Evolutionary conservation across 2,888 invertebrate genomes (phyloP), one percentile per base, ranked within the genome.

Genomic region (Orchesella flavescens): DNA sequence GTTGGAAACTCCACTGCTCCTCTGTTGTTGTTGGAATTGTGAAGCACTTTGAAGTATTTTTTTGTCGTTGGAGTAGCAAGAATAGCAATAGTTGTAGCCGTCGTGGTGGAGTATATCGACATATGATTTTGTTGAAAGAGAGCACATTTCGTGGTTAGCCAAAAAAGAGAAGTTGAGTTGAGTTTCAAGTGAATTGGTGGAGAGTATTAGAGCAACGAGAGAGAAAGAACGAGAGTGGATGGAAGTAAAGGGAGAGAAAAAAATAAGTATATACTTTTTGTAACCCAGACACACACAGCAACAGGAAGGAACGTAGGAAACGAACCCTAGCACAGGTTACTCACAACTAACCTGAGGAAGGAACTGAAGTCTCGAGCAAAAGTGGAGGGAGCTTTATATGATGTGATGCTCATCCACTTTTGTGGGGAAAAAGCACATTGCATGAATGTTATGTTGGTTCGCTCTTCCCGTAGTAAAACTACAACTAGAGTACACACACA

Each of bases 301-400:
- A 76, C 76, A 76, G 69, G 77, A 83, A 65, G 61, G 63, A 43
- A 78, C 43, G 72, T 61, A 66, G 76, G 82, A 66, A 87, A 85
- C 85, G 86, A 86, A 84, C 86, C 77, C 84, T 72, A 86, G 85
- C 86, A 86, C 85, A 86, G 85, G 85, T 85, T 86, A 85, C 73
- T 86, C 84, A 82, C 86, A 85, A 87, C 87, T 87, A 85, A 85
- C 78, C 79, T 75, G 75, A 77, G 72, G 72, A 83, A 66, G 73
- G 78, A 78, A 74, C 78, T 83, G 73, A 68, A 78, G 73, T 78
- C 61, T 24, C 53, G 74, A 83, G 76, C 78, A 78, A 83, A 83
- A 76, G 78, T 83, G 83, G 83, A 83, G 77, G 65, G 72, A 77
- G 71, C 72, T 23, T 49, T 81, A 74, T 81, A 72, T 19, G 57